Base-by-base conservation (phyloP, 2,113 vertebrate species). In the Azemiops feae region DNA sequence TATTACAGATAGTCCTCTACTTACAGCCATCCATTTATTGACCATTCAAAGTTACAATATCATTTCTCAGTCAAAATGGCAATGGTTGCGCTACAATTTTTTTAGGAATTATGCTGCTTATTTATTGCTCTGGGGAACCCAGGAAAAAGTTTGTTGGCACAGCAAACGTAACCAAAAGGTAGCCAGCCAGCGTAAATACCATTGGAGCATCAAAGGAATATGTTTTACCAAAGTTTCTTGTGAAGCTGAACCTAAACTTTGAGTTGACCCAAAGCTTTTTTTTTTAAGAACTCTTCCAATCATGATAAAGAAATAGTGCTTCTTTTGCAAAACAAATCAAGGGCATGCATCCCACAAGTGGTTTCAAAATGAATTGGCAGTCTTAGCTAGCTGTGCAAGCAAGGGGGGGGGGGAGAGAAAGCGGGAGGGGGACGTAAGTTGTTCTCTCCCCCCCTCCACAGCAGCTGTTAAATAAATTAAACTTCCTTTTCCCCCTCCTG, bases 301-400 rank as follows among this genome's bases (percentile, higher is more conserved):
- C 53, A 50, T n/a, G 54, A 92, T 92, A 92, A 92, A 55, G 69
- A 86, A 57, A 25, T 53, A 57, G 3, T 87, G 55, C 55, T 87
- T 92, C 45, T 60, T 87, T 92, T 55, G 45, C 57, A 89, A 60
- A 34, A 45, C 54, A 34, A 52, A 81, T n/a, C 57, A 60, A 34
- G 27, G 14, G 0, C 16, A 16, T 87, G 43, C 27, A 87, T 85
- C 20, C 81, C 91, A 47, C 81, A 87, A 64, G 91, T 34, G 22
- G 85, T 92, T 92, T 92, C 91, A 87, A 87, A 86, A 92, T 87
- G 85, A 92, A 87, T 58, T 60, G 55, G 18, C 91, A n/a, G 3
- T 34, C 55, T 92, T 50, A 60, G 20, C 85, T 87, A 64, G 85
- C 91, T 50, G 55, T 60, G 43, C 54, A 92, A 58, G 14, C 39